Conservation (phyloP, 2,113 vertebrate genomes). For the Macrotus californicus region DNA sequence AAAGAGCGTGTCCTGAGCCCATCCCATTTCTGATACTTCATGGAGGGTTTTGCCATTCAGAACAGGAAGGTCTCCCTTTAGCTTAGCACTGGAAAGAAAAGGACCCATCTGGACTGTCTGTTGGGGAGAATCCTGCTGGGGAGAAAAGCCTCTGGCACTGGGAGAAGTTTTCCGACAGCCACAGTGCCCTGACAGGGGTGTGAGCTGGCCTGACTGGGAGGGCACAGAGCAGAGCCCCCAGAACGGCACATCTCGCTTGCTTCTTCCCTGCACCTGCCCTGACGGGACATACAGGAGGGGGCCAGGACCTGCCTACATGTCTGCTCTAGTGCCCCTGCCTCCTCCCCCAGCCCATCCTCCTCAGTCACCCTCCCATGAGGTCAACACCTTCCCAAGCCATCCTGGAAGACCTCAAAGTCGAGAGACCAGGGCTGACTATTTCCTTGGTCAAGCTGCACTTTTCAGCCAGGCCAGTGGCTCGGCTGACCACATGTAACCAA, state of each 20-base stretch:
- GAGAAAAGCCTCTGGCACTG: not conserved
- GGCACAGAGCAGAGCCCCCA: constrained; percentile 20
- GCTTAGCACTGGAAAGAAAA: not conserved
- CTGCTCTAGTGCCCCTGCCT: not conserved
- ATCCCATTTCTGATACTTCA: not conserved
- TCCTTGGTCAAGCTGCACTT: fast-evolving
- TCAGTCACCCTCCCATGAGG: too few relatives aligned
- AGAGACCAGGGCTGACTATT: not conserved
- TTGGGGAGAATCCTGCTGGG: not conserved
- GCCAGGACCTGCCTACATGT: fast-evolving
- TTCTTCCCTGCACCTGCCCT: not conserved
- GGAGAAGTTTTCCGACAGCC: not conserved
- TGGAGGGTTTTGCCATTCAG: fast-evolving
- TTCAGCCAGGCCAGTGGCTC: not conserved
- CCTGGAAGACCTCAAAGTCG: not conserved
- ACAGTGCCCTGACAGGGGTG: not conserved
- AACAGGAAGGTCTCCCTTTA: not conserved
- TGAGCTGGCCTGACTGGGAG: not conserved
- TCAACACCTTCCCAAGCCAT: not conserved
- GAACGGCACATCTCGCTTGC: not conserved
- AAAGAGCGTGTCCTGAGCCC: not conserved
- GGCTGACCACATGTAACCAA: not conserved
- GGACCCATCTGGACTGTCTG: not conserved
- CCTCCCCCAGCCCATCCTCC: not conserved
- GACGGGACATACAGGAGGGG: not conserved